These are phyloP conservation scores for Platyscapa corneri DNA, from an alignment of 1,140 invertebrate species.

Conservation along the genomic window DNA sequence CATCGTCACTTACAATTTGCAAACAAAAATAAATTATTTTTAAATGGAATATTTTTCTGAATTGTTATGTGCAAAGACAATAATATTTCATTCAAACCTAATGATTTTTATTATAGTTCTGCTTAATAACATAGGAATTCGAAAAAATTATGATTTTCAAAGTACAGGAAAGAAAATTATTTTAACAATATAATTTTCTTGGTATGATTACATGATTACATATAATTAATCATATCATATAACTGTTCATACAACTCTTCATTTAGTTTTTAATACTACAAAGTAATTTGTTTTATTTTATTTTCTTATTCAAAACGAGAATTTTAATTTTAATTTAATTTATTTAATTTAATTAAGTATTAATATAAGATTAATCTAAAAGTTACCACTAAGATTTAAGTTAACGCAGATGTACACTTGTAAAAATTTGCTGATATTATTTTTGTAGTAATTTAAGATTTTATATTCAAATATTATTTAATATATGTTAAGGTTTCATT, in stretches of 20 bases:
- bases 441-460: not conserved
- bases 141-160: not conserved
- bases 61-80: not conserved
- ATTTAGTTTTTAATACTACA: too few species aligned
- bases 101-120: not conserved
- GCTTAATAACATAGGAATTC: not conserved
- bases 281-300: too few species aligned
- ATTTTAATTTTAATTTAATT: too few species aligned
- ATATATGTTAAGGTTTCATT: conserved; percentile 19
- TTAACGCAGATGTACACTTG: not conserved
- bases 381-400: not conserved
- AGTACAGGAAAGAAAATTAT: not conserved
- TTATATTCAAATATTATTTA: not conserved
- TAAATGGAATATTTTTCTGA: too few species aligned
- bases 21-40: too few species aligned
- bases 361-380: not conserved
- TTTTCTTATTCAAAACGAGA: not conserved
- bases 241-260: not conserved
- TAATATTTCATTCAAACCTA: not conserved
- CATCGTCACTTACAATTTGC: too few species aligned
- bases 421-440: not conserved
- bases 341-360: not conserved
- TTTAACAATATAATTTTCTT: not conserved
- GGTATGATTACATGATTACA: too few species aligned
- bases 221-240: not conserved